These are phyloP conservation scores for Ceratoteleas bidentatus DNA, from an alignment of 1,140 invertebrate genomes.

Conservation along the genomic window DNA sequence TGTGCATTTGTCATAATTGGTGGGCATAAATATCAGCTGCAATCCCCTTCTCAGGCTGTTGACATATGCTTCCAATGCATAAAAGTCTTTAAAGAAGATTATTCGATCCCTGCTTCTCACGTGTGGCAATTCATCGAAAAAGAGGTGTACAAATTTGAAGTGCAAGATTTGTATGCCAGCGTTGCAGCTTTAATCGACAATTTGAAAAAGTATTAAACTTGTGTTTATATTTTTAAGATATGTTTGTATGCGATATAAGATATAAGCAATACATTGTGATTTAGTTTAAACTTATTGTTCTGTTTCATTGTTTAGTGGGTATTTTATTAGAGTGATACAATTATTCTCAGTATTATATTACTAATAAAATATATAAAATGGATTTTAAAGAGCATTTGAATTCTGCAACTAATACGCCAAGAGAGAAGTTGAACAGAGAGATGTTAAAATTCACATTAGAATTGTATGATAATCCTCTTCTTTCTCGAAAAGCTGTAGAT, in stretches of 20 bases:
- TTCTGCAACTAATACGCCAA: not conserved
- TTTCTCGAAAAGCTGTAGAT: conserved; percentile 45
- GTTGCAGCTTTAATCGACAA: not conserved
- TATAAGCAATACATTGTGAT: too few species aligned
- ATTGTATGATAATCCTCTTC: conserved; percentile 49
- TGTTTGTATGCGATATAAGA: too few species aligned
- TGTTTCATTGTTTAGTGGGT: too few species aligned
- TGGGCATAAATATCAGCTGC: not conserved
- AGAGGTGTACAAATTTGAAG: not conserved
- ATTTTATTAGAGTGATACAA: too few species aligned
- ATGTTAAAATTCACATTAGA: conserved; percentile 50
- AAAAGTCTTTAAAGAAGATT: not conserved
- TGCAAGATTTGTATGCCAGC: not conserved
- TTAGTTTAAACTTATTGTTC: too few species aligned
- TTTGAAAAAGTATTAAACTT: too few species aligned
- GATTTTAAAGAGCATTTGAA: not conserved
- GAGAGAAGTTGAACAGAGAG: conserved; percentile 27
- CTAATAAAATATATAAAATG: too few species aligned
- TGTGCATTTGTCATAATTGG: not conserved
- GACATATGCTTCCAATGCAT: conserved; percentile 1
- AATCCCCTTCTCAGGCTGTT: not conserved
- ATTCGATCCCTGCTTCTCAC: not conserved
- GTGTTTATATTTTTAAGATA: too few species aligned
- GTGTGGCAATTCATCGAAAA: not conserved
- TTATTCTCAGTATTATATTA: too few species aligned